Evolutionary conservation across 64 coral and sea anemone genomes (phyloP).

Genomic region (Dendrophyllia cribrosa): DNA sequence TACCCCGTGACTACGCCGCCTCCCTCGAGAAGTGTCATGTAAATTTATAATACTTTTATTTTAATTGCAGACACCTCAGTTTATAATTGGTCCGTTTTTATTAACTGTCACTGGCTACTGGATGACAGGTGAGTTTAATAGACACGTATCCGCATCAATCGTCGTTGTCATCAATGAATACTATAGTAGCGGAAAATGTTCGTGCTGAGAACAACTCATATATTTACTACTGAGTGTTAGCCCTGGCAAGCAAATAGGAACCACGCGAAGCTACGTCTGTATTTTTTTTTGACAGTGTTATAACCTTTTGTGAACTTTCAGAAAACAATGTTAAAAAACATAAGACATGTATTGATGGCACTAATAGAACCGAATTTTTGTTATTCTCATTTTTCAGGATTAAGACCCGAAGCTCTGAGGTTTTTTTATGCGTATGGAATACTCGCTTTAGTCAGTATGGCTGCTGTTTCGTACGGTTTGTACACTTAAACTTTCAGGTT

Average conservation of each 20-base stretch:
- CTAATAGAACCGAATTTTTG: background rate
- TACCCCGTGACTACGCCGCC: no score
- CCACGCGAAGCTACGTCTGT: no score
- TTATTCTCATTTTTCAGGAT: background rate
- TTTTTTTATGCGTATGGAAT: slow-evolving; percentile 14
- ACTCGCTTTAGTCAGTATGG: background rate
- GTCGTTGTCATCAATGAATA: background rate
- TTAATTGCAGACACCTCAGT: background rate
- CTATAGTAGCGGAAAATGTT: background rate
- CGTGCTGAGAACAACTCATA: no score
- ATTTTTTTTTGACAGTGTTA: background rate
- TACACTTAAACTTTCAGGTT: background rate
- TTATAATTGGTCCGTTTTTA: background rate
- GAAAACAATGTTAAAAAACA: background rate
- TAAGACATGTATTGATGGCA: background rate
- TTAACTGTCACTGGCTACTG: background rate
- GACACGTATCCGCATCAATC: background rate
- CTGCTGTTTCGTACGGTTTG: slow-evolving; percentile 13
- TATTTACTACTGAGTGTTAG: no score
- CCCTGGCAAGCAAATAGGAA: no score
- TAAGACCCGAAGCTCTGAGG: background rate
- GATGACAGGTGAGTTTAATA: slow-evolving; percentile 11
- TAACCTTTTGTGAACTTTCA: no score
- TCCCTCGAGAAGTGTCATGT: no score
- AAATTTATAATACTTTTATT: background rate